phyloP scores from a whole-genome alignment of 2,888 invertebrate species.

The Drosophila nr. medialis region DNA sequence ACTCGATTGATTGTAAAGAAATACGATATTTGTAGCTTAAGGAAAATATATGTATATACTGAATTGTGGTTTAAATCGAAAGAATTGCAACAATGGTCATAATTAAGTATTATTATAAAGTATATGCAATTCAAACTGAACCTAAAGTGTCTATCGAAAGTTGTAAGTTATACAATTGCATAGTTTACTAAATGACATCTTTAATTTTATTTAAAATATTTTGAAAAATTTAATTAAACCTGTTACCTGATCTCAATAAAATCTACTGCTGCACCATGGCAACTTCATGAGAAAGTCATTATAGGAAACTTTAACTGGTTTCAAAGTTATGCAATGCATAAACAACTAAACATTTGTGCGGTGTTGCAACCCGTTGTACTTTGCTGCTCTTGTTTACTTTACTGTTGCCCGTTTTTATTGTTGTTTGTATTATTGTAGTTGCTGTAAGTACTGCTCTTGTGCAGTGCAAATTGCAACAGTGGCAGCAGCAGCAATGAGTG shows the following conservation, averaged over 20 bases:
- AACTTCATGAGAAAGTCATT: constrained; percentile 51
- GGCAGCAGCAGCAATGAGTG: constrained; percentile 51
- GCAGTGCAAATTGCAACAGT: constrained; percentile 55
- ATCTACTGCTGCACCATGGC: background rate
- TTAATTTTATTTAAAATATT: background rate
- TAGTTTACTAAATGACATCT: background rate
- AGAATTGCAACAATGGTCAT: background rate
- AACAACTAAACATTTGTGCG: constrained; percentile 47
- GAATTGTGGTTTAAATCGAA: background rate
- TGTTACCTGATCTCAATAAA: background rate
- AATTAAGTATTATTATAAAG: background rate
- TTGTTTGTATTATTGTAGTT: constrained; percentile 31
- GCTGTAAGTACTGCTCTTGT: constrained; percentile 37
- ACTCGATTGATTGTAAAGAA: too few relatives aligned
- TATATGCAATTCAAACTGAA: background rate
- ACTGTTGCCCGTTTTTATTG: constrained; percentile 23
- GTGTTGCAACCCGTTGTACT: constrained; percentile 37
- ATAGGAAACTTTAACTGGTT: constrained; percentile 22
- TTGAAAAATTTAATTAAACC: background rate
- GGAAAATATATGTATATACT: background rate
- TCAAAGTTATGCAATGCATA: constrained; percentile 22
- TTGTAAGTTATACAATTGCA: background rate
- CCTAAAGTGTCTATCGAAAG: background rate
- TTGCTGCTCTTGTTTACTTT: constrained; percentile 39
- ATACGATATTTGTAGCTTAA: background rate